Base-by-base conservation (phyloP, 2,888 invertebrate species). In the Alviniconcha strummeri region DNA sequence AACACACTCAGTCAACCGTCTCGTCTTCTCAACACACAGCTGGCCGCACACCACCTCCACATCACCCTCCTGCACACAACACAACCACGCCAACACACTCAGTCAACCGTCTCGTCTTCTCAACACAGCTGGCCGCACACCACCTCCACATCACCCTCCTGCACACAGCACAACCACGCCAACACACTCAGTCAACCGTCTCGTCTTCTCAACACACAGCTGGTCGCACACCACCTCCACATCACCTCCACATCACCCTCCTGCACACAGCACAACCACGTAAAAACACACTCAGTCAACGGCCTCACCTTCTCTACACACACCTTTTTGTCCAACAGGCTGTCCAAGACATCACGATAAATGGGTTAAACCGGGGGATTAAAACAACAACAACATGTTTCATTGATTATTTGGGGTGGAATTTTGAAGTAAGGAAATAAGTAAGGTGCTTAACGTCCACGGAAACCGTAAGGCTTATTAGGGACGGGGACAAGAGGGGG, bases 191-290 rank as follows among this genome's bases (percentile, higher is more conserved):
- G 36, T 36, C 36, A 36, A 36, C 36, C 1, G 36, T 3, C 36
- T 36, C 36, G 1, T 3, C 36, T 36, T 36, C 36, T 36, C 36
- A 36, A 36, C 36, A 36, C 90, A 91, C 13, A 90, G 84, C 71
- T 88, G 87, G 9, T 86, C 87, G 84, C 90, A 90, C 87, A 85
- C 79, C 6, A 83, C 83, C 72, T 78, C 79, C 19, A 86, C 67
- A 9, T 88, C 6, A 83, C 83, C 72, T 78, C 79, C 19, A 86
- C 67, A 9, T 88, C 85, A 13, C 79, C 84, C 76, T 86, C 83
- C 88, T 89, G 86, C 57, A 80, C n/a, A 81, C 54, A 75, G 9
- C 11, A 74, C 75, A 55, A 5, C 54, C 74, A 75, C 17, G 55
- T 17, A 74, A 19, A 9, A 55, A 4, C 7, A 36, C 36, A 36